Base-by-base conservation (phyloP, 2,888 invertebrate species). In the Diachrysia chrysitis region DNA sequence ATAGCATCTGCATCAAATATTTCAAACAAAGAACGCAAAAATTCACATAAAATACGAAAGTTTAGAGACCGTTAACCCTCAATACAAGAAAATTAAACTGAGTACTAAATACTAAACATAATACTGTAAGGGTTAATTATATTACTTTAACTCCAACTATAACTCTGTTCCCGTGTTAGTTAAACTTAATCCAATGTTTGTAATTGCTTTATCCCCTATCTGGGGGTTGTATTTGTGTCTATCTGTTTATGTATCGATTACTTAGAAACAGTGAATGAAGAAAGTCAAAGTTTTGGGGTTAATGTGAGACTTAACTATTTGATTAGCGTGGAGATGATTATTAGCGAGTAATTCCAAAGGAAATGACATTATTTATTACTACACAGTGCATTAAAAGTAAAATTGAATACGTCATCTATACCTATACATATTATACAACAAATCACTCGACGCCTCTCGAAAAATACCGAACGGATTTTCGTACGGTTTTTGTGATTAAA, bases 41-140 rank as follows among this genome's bases (percentile, higher is more conserved):
- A 58, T 25, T 25, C 14, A 58, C 61, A 51, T 51, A 3, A 9
- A 37, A 66, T 19, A 58, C 59, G 29, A 5, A 37, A 4, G 21
- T 32, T 19, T 70, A 16, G 25, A 25, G 46, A 48, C 61, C 32
- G 55, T 58, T 29, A 64, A 66, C 35, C 48, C 48, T 51, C 10
- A 10, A 21, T 21, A n/a, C 37, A 75, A 63, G 71, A 66, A 75
- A 78, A 65, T 60, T 63, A 58, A 63, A 51, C 42, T 6, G 14
- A 42, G 37, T 37, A 37, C 42, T n/a, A 42, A 42, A 42, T 42
- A n/a, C 42, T n/a, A 42, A 42, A 42, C n/a, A 42, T 42, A 42
- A 42, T 42, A 69, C 46, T 70, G 82, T 66, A 73, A 80, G 83
- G 81, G 81, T 76, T 82, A 80, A 81, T 73, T 80, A 76, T 71